These are phyloP conservation scores for Marmota monax DNA, from an alignment of 2,113 vertebrate species.

Conservation along the genomic window DNA sequence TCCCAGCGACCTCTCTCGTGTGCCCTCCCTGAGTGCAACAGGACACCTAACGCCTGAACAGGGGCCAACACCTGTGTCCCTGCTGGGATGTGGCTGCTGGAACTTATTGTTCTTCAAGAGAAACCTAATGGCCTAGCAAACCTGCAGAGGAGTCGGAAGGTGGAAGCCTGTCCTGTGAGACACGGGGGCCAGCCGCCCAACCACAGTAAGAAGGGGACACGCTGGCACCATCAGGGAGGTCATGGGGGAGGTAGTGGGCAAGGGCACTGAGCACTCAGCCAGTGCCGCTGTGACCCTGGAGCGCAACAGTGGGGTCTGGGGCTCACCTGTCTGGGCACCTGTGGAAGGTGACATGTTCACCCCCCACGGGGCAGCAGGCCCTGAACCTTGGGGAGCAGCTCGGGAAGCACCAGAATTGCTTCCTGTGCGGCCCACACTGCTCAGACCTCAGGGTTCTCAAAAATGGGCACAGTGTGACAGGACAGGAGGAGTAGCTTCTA, in stretches of 20 bases:
- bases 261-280: no score
- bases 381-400: background rate
- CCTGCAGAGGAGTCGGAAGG: background rate
- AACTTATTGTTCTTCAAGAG: background rate
- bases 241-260: background rate
- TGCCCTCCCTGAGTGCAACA: background rate
- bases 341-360: no score
- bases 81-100: background rate
- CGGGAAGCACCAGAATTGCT: background rate
- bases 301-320: no score
- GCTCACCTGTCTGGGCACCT: no score
- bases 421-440: no score
- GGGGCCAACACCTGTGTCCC: background rate
- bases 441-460: background rate
- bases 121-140: background rate
- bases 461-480: no score
- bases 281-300: no score
- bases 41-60: background rate
- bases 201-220: accelerated
- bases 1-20: accelerated
- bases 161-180: background rate
- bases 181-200: background rate
- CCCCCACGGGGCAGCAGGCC: background rate
- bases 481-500: background rate
- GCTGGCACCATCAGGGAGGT: background rate